Conservation (phyloP, 2,797 vertebrate species). For the Acanthurus lineatus region DNA sequence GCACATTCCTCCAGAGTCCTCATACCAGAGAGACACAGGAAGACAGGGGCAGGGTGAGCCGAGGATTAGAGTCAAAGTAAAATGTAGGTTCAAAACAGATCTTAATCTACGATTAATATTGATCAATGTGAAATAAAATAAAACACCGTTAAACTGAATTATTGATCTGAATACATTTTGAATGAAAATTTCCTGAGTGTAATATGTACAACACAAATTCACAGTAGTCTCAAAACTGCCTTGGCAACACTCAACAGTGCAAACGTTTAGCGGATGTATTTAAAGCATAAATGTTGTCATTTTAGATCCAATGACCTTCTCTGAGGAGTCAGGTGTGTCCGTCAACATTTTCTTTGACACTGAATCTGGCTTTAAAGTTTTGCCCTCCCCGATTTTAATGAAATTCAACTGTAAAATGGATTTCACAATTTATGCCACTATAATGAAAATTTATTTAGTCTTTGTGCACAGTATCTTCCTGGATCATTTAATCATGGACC, state of each 20-base stretch:
- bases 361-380: background rate
- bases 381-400: background rate
- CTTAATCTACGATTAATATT: too few relatives aligned
- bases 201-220: background rate
- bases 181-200: background rate
- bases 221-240: background rate
- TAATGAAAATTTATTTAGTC: background rate
- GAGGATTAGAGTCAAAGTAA: background rate
- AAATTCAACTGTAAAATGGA: background rate
- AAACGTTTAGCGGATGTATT: background rate
- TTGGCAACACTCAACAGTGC: background rate
- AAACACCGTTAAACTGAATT: background rate
- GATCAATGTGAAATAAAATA: background rate
- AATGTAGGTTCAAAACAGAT: background rate
- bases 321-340: background rate
- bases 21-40: constrained; percentile 38
- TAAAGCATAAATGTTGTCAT: background rate
- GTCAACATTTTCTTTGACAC: background rate
- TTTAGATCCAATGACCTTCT: background rate
- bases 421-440: background rate
- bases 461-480: background rate
- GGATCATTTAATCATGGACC: background rate
- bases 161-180: too few relatives aligned
- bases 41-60: background rate
- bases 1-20: constrained; percentile 59